phyloP scores from a whole-genome alignment of 1,140 invertebrate genomes.

The Chymomyza costata region DNA sequence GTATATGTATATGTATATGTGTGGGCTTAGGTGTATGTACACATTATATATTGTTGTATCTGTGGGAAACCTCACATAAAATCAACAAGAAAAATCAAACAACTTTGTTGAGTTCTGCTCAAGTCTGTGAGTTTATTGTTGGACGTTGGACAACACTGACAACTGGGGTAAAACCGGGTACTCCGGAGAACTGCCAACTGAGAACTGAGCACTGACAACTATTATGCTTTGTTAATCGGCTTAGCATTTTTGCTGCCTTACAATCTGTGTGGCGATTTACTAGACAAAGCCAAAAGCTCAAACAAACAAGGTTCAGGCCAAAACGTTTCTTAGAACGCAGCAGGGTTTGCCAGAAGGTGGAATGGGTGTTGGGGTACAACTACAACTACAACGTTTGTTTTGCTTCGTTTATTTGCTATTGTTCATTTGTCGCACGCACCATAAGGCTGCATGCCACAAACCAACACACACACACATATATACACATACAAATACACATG shows the following conservation, averaged over 20 bases:
- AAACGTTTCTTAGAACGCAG: too few species aligned
- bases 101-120: slow-evolving; percentile 49
- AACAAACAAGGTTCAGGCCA: slow-evolving; percentile 49
- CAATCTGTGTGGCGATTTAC: slow-evolving; percentile 26
- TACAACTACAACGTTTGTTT: slow-evolving; percentile 15
- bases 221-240: slow-evolving; percentile 70
- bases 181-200: slow-evolving; percentile 17
- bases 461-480: not conserved
- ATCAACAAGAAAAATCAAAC: slow-evolving; percentile 68
- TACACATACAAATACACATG: not conserved
- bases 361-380: too few species aligned
- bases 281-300: slow-evolving; percentile 46
- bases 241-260: slow-evolving; percentile 51
- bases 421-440: slow-evolving; percentile 65
- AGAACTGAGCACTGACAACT: slow-evolving; percentile 39
- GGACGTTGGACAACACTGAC: slow-evolving; percentile 9
- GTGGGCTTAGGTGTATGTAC: slow-evolving; percentile 5
- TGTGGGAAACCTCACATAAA: slow-evolving; percentile 33
- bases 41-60: too few species aligned
- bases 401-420: slow-evolving; percentile 29
- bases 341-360: slow-evolving; percentile 12
- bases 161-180: too few species aligned
- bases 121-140: slow-evolving; percentile 46
- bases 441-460: slow-evolving; percentile 27
- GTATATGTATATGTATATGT: slow-evolving; percentile 17